Evolutionary conservation across 2,113 vertebrate genomes (phyloP).

Genomic region (Xyliphius kryptos): DNA sequence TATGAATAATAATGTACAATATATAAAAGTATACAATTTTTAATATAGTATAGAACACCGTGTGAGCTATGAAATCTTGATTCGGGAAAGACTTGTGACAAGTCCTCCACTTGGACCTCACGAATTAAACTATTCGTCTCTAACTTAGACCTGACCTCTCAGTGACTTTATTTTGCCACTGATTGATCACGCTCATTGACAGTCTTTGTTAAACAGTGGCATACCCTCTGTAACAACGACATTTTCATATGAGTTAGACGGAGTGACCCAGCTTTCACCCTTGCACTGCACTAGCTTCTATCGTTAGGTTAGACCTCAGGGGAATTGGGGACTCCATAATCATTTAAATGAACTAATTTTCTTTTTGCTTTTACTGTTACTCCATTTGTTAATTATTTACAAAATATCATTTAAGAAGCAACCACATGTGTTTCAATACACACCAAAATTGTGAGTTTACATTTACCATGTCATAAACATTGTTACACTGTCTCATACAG

Average conservation of each 20-base stretch:
- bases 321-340: conserved; percentile 68
- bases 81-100: too few species aligned
- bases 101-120: background rate
- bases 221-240: conserved; percentile 85
- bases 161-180: conserved; percentile 99
- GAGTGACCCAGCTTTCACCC: conserved; percentile 98
- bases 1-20: too few species aligned
- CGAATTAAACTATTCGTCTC: conserved; percentile 49
- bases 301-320: conserved; percentile 74
- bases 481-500: too few species aligned
- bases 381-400: too few species aligned
- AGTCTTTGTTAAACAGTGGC: conserved; percentile 99
- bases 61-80: background rate
- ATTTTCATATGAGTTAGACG: conserved; percentile 99
- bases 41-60: background rate
- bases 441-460: too few species aligned
- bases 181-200: conserved; percentile 99
- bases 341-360: too few species aligned
- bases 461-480: too few species aligned
- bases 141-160: conserved; percentile 94
- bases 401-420: too few species aligned
- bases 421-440: too few species aligned
- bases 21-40: too few species aligned
- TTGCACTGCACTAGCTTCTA: conserved; percentile 95
- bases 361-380: too few species aligned